Evolutionary conservation across 1,140 invertebrate genomes (phyloP).

Genomic region (Drosophila pachea): DNA sequence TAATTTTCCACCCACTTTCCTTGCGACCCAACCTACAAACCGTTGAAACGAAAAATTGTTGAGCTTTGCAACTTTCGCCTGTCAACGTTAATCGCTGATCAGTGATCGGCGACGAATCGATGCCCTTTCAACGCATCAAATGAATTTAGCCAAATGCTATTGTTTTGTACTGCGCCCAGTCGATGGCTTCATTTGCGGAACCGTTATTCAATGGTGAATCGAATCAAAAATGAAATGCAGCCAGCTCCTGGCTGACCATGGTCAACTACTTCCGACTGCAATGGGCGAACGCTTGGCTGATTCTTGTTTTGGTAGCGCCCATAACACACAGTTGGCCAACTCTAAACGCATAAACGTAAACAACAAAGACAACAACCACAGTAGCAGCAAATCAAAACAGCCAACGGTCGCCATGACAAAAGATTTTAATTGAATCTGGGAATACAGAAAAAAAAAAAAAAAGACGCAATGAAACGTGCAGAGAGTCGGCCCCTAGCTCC

Average conservation of each 20-base stretch:
- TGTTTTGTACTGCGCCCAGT: slow-evolving; percentile 19
- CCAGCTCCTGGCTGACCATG: slow-evolving; percentile 35
- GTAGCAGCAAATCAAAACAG: slow-evolving; percentile 56
- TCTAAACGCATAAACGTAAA: slow-evolving; percentile 30
- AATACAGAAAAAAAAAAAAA: slow-evolving; percentile 3
- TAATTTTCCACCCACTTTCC: slow-evolving; percentile 26
- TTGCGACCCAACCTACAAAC: slow-evolving; percentile 4
- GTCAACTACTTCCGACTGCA: slow-evolving; percentile 54
- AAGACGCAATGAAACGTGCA: slow-evolving; percentile 73
- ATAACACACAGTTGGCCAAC: slow-evolving; percentile 14
- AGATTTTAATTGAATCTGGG: slow-evolving; percentile 76
- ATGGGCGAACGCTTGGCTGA: slow-evolving; percentile 52
- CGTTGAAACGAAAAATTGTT: slow-evolving; percentile 12
- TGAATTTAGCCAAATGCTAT: slow-evolving; percentile 39
- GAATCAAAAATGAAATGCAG: slow-evolving; percentile 23
- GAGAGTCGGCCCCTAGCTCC: slow-evolving; percentile 10
- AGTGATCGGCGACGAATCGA: slow-evolving; percentile 42
- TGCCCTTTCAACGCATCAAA: slow-evolving; percentile 53
- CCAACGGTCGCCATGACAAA: slow-evolving; percentile 58
- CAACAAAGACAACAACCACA: neutral
- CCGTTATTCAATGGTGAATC: slow-evolving; percentile 27
- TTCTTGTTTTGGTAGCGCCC: slow-evolving; percentile 45
- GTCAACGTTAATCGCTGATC: slow-evolving; percentile 29
- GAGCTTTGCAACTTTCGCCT: slow-evolving; percentile 50
- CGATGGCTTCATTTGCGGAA: slow-evolving; percentile 46